Evolutionary conservation across 1,140 invertebrate genomes (phyloP).

Genomic region (Myzus persicae): DNA sequence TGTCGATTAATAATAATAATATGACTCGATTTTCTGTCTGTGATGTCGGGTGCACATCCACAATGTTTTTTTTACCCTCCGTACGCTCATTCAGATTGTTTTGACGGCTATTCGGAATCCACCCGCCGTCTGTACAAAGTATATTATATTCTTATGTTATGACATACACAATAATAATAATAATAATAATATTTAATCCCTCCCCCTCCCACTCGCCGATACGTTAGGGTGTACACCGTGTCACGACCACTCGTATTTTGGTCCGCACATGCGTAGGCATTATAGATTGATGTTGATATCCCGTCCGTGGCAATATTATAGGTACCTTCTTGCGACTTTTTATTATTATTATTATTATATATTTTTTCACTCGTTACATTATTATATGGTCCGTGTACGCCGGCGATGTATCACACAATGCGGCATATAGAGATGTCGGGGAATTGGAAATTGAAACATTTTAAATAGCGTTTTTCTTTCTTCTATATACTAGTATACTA

Average conservation of each 20-base stretch:
- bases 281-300: background rate
- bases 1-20: constrained; percentile 11
- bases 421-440: background rate
- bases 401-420: background rate
- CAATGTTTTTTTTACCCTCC: background rate
- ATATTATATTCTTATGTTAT: background rate
- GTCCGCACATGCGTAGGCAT: background rate
- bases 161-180: background rate
- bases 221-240: background rate
- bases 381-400: background rate
- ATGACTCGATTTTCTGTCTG: background rate
- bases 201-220: too few species aligned
- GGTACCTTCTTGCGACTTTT: background rate
- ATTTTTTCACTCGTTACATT: background rate
- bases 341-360: background rate
- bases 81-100: background rate
- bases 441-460: constrained; percentile 30
- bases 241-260: background rate
- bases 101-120: background rate
- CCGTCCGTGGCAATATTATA: background rate
- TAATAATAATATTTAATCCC: background rate
- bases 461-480: background rate
- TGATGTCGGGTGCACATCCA: background rate
- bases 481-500: background rate
- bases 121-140: background rate